Evolutionary conservation across 1,140 invertebrate genomes (phyloP), one percentile per base, ranked within the genome.

Genomic region (Laodelphax striatellus): DNA sequence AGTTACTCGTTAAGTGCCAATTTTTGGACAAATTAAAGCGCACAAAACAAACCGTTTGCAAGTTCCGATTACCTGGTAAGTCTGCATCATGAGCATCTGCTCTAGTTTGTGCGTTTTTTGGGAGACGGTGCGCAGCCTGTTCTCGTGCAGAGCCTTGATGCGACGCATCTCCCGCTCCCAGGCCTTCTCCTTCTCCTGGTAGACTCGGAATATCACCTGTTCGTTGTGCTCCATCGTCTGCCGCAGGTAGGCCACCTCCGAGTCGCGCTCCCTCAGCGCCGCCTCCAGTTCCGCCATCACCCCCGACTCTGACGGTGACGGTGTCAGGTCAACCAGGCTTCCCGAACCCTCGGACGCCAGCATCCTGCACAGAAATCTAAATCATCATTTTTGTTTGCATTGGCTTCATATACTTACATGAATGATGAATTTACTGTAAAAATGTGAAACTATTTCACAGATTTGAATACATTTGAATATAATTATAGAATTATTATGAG

Each of bases 201-300:
- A 62, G 2, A 65, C 67, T 34, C 62, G 76, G 70, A 87, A 83
- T 66, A 88, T 87, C 61, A 85, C 85, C 70, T 85, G 81, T 70
- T 88, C 86, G 73, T 87, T 88, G 69, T 86, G 82, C 67, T 88
- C 86, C 83, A 88, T 86, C 3, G 85, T 86, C 70, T 87, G 84
- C 19, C 85, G 70, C 16, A 88, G 72, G 65, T 83, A 83, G 52
- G 80, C 81, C 34, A 88, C 79, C 71, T 88, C 85, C 11, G 82
- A 82, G 66, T 88, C 86, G 55, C 85, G 79, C 69, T 88, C 85
- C 66, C 82, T 75, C 2, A 88, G 71, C 14, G 85, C 78, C 62
- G 80, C 82, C 72, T 91, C 89, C 62, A 90, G 75, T 67, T 91
- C 88, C 1, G 86, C 85, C 5, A 90, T 50, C n/a, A 61, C 64